These are phyloP conservation scores for Microhierax caerulescens DNA, from an alignment of 2,797 vertebrate genomes.

Conservation along the genomic window DNA sequence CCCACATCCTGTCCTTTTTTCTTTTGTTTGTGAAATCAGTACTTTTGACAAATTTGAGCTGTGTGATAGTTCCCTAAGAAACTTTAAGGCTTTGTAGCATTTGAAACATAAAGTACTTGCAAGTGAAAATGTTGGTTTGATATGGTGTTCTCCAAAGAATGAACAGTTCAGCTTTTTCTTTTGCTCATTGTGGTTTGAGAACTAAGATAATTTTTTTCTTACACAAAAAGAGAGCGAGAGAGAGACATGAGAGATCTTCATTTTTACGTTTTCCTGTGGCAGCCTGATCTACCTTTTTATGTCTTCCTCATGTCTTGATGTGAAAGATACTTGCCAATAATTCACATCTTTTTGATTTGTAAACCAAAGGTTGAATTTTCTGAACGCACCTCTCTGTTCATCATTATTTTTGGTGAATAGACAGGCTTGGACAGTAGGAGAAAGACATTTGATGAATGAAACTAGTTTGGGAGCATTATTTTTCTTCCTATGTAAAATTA, in stretches of 20 bases:
- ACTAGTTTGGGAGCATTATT: neutral
- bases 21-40: neutral
- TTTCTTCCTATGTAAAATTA: neutral
- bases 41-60: neutral
- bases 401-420: neutral
- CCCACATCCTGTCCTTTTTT: neutral
- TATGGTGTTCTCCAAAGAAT: neutral
- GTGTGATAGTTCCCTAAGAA: neutral
- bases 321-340: slow-evolving; percentile 45
- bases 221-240: neutral
- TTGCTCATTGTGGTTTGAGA: slow-evolving; percentile 83
- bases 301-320: slow-evolving; percentile 66
- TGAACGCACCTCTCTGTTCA: neutral
- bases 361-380: slow-evolving; percentile 31
- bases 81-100: neutral
- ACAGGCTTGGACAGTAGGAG: neutral
- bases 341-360: slow-evolving; percentile 38
- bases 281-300: slow-evolving; percentile 48
- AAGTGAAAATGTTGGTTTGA: neutral
- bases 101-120: neutral
- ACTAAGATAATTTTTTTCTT: slow-evolving; percentile 45
- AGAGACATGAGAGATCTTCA: neutral
- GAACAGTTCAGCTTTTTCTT: neutral
- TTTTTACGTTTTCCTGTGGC: slow-evolving; percentile 48
- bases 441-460: neutral